Base-by-base conservation (phyloP, 2,888 invertebrate species). In the Philonicus albiceps region DNA sequence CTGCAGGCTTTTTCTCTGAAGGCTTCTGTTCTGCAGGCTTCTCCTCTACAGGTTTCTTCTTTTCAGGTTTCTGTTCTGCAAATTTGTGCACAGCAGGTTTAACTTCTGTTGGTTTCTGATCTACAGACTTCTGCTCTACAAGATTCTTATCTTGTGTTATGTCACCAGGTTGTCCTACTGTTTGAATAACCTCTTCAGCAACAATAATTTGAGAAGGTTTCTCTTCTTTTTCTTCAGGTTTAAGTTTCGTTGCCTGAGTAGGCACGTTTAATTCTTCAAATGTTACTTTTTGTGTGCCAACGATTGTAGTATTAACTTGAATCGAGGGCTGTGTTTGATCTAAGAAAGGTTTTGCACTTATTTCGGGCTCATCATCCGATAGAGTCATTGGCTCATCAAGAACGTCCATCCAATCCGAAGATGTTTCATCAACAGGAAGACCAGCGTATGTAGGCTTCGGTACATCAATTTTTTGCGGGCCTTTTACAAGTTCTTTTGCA, bases 321-420 rank as follows among this genome's bases (percentile, higher is more conserved):
- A 22, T 27, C 2, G 8, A 11, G 1, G 7, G 19, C 8, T 22
- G 22, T 27, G 5, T 3, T 64, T 64, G 22, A 64, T 19, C 34
- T 4, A 34, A 13, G 13, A 31, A 11, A 55, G 64, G 34, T 74
- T 13, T 31, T 87, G 11, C 7, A 75, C 4, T 40, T 19, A 31
- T 85, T 19, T 76, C 22, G n/a, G 64, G 31, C 49, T 84, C 75
- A 1, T 64, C 73, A 73, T 73, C 91, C 1, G 92, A 91, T 73
- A 92, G 90, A 4, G 89, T 89, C 88, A 91, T 90, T n/a, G 91
- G 91, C 85, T 93, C 91, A 86, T 93, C 92, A 49, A 91, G 78
- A 8, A 91, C 90, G 83, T 90, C 89, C 90, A 93, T 90, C 90
- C 92, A 92, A 2, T 90, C 87, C 73, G 89, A 90, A 31, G 90